Evolutionary conservation across 1,140 invertebrate genomes (phyloP).

Genomic region (Dinoponera quadriceps): DNA sequence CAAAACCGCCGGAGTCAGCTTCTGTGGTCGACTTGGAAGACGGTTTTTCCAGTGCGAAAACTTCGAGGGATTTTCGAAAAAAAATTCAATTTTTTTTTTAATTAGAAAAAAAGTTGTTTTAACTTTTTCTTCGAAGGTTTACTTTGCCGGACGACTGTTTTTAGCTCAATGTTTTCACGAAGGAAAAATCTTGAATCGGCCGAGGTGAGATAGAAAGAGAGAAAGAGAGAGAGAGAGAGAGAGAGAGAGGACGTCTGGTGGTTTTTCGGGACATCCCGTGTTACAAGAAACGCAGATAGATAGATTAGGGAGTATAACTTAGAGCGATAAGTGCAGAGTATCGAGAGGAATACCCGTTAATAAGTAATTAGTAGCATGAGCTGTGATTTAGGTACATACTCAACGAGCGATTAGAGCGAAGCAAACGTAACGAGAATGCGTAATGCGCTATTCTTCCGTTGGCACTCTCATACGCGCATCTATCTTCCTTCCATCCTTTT

Average conservation of each 20-base stretch:
- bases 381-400: conserved; percentile 86
- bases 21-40: not conserved
- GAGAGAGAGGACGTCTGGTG: not conserved
- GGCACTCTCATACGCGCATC: conserved; percentile 20
- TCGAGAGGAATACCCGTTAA: conserved; percentile 71
- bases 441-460: conserved; percentile 43
- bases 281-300: conserved; percentile 12
- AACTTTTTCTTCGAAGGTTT: too few species aligned
- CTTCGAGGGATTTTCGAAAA: not conserved
- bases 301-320: conserved; percentile 63
- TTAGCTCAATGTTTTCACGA: not conserved
- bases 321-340: conserved; percentile 68
- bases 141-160: too few species aligned
- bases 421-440: conserved; percentile 35
- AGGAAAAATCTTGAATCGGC: not conserved
- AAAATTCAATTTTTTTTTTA: too few species aligned
- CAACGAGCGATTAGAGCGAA: conserved; percentile 78
- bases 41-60: not conserved
- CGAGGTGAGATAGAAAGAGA: too few species aligned
- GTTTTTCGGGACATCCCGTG: not conserved
- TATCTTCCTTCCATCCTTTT: not conserved
- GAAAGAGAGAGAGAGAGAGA: too few species aligned
- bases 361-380: conserved; percentile 85
- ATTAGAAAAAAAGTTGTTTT: too few species aligned
- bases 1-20: not conserved